Conservation (phyloP, 2,113 vertebrate species). For the Macquaria australasica region DNA sequence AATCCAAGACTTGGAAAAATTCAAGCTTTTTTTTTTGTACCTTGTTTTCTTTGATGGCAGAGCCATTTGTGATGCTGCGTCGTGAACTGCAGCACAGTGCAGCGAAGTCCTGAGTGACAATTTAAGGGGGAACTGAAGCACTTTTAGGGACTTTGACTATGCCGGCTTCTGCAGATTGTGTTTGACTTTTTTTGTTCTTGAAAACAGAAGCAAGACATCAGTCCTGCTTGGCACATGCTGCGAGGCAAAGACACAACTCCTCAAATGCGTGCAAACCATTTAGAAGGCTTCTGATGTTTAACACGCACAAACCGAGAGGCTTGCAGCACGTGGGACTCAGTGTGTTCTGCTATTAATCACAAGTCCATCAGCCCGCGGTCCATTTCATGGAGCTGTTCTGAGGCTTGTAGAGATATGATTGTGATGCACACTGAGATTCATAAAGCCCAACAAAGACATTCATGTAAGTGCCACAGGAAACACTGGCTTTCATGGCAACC, state of each 20-base stretch:
- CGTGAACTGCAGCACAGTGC: conserved; percentile 36
- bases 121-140: conserved; percentile 50
- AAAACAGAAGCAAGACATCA: conserved; percentile 34
- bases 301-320: not conserved
- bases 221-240: not conserved
- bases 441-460: conserved; percentile 65
- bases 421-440: conserved; percentile 46
- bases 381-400: conserved; percentile 27
- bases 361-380: conserved; percentile 17
- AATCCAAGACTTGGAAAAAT: conserved; percentile 40
- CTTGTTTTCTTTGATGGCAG: conserved; percentile 58
- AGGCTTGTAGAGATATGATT: conserved; percentile 51
- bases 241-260: conserved; percentile 6
- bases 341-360: conserved; percentile 22
- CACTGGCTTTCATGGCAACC: conserved; percentile 58
- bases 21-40: not conserved
- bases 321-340: not conserved
- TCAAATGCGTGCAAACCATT: not conserved
- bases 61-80: conserved; percentile 38
- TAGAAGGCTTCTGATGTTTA: conserved; percentile 13
- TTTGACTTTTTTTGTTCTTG: conserved; percentile 39
- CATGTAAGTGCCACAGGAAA: conserved; percentile 56
- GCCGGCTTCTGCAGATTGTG: conserved; percentile 22
- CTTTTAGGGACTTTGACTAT: conserved; percentile 42
- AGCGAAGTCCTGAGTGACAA: conserved; percentile 55